phyloP scores from a whole-genome alignment of 2,888 invertebrate species.

The Heliothis peltigera region DNA sequence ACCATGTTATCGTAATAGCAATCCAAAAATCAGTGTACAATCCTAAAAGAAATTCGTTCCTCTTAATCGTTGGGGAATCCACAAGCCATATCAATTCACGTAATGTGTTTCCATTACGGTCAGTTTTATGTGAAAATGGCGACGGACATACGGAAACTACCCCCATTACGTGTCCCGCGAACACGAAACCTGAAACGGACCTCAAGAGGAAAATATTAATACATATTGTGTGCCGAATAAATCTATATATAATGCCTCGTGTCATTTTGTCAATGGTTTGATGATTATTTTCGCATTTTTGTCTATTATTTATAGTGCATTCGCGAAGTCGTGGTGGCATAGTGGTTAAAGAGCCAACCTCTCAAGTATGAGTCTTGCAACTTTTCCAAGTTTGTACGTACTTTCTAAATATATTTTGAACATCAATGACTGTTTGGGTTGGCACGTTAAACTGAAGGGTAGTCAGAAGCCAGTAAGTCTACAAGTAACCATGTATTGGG shows the following conservation, averaged over 20 bases:
- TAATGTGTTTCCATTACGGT: slow-evolving; percentile 49
- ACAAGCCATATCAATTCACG: slow-evolving; percentile 53
- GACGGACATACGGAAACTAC: slow-evolving; percentile 47
- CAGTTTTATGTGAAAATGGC: slow-evolving; percentile 22
- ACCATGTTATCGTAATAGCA: background rate
- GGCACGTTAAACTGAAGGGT: too few species aligned
- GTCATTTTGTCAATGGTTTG: slow-evolving; percentile 13
- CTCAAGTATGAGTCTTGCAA: too few species aligned
- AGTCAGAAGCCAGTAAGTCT: too few species aligned
- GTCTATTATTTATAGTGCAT: too few species aligned
- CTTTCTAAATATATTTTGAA: too few species aligned
- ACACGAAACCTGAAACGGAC: slow-evolving; percentile 41
- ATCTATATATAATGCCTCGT: slow-evolving; percentile 6
- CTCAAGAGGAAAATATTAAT: slow-evolving; percentile 45
- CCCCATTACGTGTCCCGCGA: slow-evolving; percentile 42
- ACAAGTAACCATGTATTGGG: too few species aligned
- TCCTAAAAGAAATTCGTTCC: slow-evolving; percentile 20
- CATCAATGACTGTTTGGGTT: too few species aligned
- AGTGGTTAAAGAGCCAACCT: too few species aligned
- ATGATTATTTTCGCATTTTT: background rate
- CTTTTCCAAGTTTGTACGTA: too few species aligned
- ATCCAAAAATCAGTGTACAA: slow-evolving; percentile 13
- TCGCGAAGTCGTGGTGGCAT: too few species aligned
- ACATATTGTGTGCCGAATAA: slow-evolving; percentile 23
- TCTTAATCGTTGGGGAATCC: slow-evolving; percentile 31